Conservation (phyloP, 2,888 invertebrate genomes). For the Himalopsyche japonica region DNA sequence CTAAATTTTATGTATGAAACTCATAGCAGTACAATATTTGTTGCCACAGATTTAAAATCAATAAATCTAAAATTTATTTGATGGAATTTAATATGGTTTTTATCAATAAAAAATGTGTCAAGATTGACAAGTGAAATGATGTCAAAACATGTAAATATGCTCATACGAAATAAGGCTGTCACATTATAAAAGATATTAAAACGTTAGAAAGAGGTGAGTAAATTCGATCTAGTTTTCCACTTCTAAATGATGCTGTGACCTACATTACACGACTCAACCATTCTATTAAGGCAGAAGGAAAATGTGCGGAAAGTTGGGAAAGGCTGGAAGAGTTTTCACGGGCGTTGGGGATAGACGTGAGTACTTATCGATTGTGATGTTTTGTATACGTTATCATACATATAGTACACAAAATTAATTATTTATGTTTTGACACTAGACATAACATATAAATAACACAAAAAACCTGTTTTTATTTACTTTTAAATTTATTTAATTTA, state of each 20-base stretch:
- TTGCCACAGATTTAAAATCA: too few species aligned
- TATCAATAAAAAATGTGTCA: too few species aligned
- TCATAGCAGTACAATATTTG: too few species aligned
- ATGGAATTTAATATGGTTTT: too few species aligned
- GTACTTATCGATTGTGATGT: background rate
- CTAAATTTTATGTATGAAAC: too few species aligned
- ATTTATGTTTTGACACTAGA: too few species aligned
- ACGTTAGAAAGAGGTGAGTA: background rate
- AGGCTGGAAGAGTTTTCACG: background rate
- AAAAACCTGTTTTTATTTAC: too few species aligned
- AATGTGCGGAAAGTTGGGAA: background rate
- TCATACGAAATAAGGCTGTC: background rate
- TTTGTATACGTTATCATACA: background rate
- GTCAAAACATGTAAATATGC: background rate
- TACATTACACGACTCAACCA: background rate
- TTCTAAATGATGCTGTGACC: background rate
- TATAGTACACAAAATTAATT: background rate
- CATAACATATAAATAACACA: too few species aligned
- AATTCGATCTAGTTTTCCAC: background rate
- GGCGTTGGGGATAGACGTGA: background rate
- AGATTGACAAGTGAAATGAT: background rate
- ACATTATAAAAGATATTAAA: background rate
- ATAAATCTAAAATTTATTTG: too few species aligned
- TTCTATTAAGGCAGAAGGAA: background rate
- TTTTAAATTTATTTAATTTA: too few species aligned